These are phyloP conservation scores for Chloroceryle amazona DNA, from an alignment of 2,797 vertebrate genomes.

Conservation along the genomic window DNA sequence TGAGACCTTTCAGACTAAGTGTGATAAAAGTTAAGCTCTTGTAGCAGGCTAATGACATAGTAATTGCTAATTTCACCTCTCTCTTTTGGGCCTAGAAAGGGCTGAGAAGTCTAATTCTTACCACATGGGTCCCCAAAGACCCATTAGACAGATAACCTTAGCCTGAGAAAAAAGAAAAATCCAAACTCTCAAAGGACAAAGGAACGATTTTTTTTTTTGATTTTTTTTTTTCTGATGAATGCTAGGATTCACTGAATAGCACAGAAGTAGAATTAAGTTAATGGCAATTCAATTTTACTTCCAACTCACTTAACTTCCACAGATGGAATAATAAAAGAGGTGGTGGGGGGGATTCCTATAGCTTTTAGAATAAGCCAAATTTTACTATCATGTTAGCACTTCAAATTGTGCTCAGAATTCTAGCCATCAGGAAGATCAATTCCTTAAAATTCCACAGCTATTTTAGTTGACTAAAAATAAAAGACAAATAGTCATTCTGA, in stretches of 20 bases:
- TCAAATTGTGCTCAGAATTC: not conserved
- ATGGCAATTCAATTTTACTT: not conserved
- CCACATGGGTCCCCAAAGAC: not conserved
- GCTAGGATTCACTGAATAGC: not conserved
- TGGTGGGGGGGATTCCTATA: not conserved
- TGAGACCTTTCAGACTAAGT: not conserved
- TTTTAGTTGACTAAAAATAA: not conserved
- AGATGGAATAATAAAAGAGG: not conserved
- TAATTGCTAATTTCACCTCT: not conserved
- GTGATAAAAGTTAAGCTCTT: not conserved
- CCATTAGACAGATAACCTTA: not conserved
- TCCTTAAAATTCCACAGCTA: not conserved
- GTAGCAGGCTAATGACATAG: not conserved
- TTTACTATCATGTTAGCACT: not conserved
- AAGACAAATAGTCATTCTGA: not conserved
- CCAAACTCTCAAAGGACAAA: not conserved
- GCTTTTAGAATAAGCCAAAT: not conserved
- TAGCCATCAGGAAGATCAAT: not conserved
- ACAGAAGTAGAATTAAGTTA: not conserved
- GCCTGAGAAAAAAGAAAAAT: not conserved
- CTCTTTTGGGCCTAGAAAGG: not conserved
- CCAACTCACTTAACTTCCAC: not conserved
- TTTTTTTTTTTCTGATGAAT: not conserved
- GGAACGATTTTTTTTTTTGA: not conserved
- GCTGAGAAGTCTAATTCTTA: not conserved